These are phyloP conservation scores for Parnassius glacialis DNA, from an alignment of 2,888 invertebrate genomes.

Conservation along the genomic window DNA sequence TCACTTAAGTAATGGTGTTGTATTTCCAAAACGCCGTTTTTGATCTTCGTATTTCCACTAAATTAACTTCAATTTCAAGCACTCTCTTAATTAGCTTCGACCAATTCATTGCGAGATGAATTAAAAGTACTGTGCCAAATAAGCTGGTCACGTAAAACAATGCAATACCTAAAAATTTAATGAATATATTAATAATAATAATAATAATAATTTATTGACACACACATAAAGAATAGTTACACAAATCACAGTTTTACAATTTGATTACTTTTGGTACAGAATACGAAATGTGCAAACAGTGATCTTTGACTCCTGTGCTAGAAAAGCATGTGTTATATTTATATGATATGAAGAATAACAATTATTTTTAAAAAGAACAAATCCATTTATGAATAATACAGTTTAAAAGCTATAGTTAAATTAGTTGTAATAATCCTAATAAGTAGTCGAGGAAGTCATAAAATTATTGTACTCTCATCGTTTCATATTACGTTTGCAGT, in stretches of 20 bases:
- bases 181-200: too few species aligned
- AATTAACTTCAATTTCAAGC: slow-evolving; percentile 38
- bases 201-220: too few species aligned
- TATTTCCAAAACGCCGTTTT: slow-evolving; percentile 32
- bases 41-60: slow-evolving; percentile 35
- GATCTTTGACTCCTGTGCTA: too few species aligned
- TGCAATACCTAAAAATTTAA: slow-evolving; percentile 36
- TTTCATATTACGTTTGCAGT: not conserved
- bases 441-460: not conserved
- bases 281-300: too few species aligned
- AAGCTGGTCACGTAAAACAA: slow-evolving; percentile 38
- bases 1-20: slow-evolving; percentile 32
- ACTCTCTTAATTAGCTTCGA: slow-evolving; percentile 39
- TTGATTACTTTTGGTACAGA: too few species aligned
- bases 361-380: not conserved
- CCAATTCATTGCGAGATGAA: slow-evolving; percentile 45
- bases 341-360: not conserved
- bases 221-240: too few species aligned
- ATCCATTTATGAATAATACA: not conserved
- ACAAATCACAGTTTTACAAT: too few species aligned
- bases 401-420: too few species aligned
- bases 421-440: not conserved
- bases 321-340: too few species aligned
- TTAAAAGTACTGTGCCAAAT: slow-evolving; percentile 33
- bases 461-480: not conserved